Evolutionary conservation across 2,113 vertebrate species (phyloP).

Genomic region (Phrynosoma platyrhinos): DNA sequence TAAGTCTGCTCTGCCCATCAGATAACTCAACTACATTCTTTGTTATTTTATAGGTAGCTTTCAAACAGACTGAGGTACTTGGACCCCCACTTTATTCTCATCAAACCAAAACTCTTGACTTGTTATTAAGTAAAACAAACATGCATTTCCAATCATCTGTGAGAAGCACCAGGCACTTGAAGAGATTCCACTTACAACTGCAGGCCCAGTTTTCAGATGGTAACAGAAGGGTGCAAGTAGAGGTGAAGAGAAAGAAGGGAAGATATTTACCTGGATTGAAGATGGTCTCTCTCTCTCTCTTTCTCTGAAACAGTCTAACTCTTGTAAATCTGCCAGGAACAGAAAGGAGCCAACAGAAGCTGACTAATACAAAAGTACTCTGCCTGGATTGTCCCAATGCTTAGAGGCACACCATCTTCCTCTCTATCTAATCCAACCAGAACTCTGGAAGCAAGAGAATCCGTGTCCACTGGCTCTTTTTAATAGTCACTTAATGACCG

Average conservation of each 20-base stretch:
- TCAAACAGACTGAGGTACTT: not conserved
- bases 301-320: not conserved
- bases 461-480: conserved; percentile 69
- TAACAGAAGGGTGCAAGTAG: not conserved
- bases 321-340: conserved; percentile 50
- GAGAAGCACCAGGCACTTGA: not conserved
- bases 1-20: not conserved
- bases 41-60: conserved; percentile 17
- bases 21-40: not conserved
- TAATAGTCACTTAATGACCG: conserved; percentile 73
- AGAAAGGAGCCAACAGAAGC: conserved; percentile 52
- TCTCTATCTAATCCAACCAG: conserved; percentile 60
- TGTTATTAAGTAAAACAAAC: not conserved
- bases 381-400: conserved; percentile 53
- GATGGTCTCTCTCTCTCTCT: not conserved
- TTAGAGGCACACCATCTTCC: conserved; percentile 54
- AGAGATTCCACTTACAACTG: not conserved
- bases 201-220: not conserved
- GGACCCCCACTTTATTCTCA: conserved; percentile 1
- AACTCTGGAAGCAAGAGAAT: conserved; percentile 59
- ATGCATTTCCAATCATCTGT: not conserved
- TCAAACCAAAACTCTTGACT: not conserved
- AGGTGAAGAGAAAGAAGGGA: not conserved
- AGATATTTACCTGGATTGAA: conserved; percentile 60
- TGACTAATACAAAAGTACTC: conserved; percentile 34